Evolutionary conservation across 2,797 vertebrate genomes (phyloP).

Genomic region (Rachycentron canadum): DNA sequence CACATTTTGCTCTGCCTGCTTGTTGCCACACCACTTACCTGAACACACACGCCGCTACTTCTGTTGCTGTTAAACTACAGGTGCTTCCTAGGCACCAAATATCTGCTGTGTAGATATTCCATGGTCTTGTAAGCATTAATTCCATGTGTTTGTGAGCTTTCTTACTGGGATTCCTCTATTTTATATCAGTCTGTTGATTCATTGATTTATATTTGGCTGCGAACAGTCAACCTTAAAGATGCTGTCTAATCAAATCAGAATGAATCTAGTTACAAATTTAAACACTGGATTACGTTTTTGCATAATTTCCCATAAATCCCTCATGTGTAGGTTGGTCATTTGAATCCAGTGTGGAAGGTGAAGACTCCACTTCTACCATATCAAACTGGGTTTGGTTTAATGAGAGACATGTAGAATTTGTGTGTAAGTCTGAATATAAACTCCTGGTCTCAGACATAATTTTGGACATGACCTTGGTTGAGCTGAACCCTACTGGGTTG

Average conservation of each 20-base stretch:
- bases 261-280: too few relatives aligned
- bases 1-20: background rate
- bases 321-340: background rate
- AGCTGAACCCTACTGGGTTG: background rate
- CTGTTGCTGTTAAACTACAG: background rate
- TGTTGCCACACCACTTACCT: background rate
- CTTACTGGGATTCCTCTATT: background rate
- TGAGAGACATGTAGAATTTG: background rate
- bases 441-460: too few relatives aligned
- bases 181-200: too few relatives aligned
- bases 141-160: background rate
- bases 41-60: background rate
- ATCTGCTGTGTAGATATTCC: background rate
- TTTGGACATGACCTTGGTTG: background rate
- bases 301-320: too few relatives aligned
- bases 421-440: background rate
- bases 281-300: too few relatives aligned
- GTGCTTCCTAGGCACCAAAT: background rate
- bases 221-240: background rate
- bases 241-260: background rate
- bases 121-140: background rate
- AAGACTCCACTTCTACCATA: too few relatives aligned
- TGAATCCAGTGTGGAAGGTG: background rate
- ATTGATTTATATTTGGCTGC: background rate
- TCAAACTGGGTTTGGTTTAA: background rate